Evolutionary conservation across 2,888 invertebrate species (phyloP).

Genomic region (Hemistola chrysoprasaria): DNA sequence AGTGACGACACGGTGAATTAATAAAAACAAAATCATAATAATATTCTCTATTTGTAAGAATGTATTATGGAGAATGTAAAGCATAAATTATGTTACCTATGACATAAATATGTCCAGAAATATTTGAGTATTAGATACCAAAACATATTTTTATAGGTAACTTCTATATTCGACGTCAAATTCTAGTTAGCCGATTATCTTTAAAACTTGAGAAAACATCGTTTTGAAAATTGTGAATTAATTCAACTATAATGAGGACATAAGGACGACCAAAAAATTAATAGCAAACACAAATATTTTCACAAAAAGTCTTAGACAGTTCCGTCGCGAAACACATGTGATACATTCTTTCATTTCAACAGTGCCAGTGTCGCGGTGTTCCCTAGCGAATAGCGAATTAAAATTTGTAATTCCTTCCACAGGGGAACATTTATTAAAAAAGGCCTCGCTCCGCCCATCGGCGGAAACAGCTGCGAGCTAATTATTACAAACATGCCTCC

Average conservation of each 20-base stretch:
- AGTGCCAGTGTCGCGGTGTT: conserved; percentile 57
- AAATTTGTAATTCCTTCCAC: conserved; percentile 77
- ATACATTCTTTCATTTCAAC: conserved; percentile 70
- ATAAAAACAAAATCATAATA: conserved; percentile 24
- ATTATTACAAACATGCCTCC: conserved; percentile 73
- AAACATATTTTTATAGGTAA: too few species aligned
- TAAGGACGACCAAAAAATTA: conserved; percentile 1
- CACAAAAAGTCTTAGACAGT: conserved; percentile 30
- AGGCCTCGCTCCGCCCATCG: conserved; percentile 62
- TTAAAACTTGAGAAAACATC: too few species aligned
- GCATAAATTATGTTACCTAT: too few species aligned
- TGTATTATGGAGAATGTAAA: too few species aligned
- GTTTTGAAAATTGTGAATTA: too few species aligned
- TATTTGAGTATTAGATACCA: too few species aligned
- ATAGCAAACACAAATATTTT: conserved; percentile 22
- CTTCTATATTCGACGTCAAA: too few species aligned
- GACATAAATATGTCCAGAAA: too few species aligned
- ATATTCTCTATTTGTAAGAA: too few species aligned
- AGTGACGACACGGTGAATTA: conserved; percentile 50
- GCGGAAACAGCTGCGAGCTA: conserved; percentile 78
- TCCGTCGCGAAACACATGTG: conserved; percentile 62
- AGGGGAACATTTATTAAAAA: conserved; percentile 69
- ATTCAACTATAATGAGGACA: neutral
- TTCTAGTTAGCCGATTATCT: too few species aligned
- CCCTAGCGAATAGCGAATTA: conserved; percentile 77